These are phyloP conservation scores for Xanthorhoe designata DNA, from an alignment of 2,888 invertebrate species.

Conservation along the genomic window DNA sequence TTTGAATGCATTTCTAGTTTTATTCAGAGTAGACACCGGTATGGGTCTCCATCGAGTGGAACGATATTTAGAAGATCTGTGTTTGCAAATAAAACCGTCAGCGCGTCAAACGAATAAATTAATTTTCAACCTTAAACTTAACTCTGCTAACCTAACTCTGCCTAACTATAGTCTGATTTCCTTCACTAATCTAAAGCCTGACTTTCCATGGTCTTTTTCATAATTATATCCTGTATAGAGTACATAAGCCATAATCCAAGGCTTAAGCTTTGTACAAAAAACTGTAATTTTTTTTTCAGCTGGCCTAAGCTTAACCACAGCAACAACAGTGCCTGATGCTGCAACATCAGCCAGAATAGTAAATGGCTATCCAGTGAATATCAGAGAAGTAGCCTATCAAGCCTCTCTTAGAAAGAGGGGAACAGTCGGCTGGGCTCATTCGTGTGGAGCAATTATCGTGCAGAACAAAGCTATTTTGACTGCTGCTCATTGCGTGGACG, in stretches of 20 bases:
- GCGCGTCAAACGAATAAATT: no score
- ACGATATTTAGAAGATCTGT: no score
- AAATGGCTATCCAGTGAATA: slow-evolving; percentile 75
- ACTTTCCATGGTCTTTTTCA: no score
- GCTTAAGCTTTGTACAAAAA: no score
- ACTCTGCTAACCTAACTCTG: not conserved
- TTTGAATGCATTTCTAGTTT: no score
- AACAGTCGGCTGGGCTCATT: slow-evolving; percentile 63
- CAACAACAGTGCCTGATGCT: slow-evolving; percentile 45
- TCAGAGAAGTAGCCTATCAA: slow-evolving; percentile 75
- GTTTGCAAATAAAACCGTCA: no score
- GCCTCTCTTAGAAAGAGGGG: slow-evolving; percentile 62
- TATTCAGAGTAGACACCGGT: no score
- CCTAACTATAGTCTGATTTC: no score
- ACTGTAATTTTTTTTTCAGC: slow-evolving; percentile 28
- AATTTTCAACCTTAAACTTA: not conserved
- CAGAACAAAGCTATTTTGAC: slow-evolving; percentile 62
- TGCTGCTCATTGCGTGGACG: slow-evolving; percentile 73
- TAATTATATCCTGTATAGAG: no score
- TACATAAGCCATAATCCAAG: no score
- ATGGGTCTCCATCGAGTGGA: not conserved
- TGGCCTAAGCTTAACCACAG: slow-evolving; percentile 35
- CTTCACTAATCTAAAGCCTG: no score
- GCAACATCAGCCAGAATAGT: slow-evolving; percentile 64
- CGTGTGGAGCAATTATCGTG: slow-evolving; percentile 74